phyloP scores from a whole-genome alignment of 1,140 invertebrate species.

The Leptopilina clavipes region DNA sequence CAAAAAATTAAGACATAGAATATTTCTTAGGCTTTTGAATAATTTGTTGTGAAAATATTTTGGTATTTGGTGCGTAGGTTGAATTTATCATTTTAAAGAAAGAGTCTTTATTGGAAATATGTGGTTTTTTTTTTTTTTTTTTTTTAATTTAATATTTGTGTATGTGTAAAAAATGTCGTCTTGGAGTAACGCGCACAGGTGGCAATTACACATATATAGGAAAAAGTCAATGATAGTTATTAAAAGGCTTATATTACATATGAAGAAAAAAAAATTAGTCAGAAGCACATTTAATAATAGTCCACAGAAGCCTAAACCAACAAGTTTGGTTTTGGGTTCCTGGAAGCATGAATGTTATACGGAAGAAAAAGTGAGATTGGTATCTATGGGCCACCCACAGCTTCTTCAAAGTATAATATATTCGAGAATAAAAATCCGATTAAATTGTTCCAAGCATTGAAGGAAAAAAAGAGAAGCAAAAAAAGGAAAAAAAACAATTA shows the following conservation, averaged over 20 bases:
- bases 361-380: conserved; percentile 5
- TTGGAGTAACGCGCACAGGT: not conserved
- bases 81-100: too few species aligned
- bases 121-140: too few species aligned
- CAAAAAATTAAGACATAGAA: too few species aligned
- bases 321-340: not conserved
- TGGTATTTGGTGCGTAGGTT: too few species aligned
- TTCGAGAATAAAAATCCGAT: not conserved
- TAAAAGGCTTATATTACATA: conserved; percentile 21
- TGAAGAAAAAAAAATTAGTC: conserved; percentile 1
- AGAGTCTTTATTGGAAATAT: too few species aligned
- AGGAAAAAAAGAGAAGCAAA: too few species aligned
- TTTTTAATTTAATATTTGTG: not conserved
- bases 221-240: not conserved
- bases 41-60: too few species aligned
- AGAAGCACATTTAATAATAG: conserved; percentile 18
- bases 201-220: not conserved
- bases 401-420: not conserved
- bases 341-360: conserved; percentile 3
- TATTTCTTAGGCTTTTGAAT: too few species aligned
- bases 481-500: too few species aligned
- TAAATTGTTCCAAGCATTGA: not conserved
- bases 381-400: conserved; percentile 6
- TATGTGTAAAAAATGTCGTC: not conserved
- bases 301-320: conserved; percentile 23